These are phyloP conservation scores for Phthorimaea operculella DNA, from an alignment of 1,140 invertebrate species.

Conservation along the genomic window DNA sequence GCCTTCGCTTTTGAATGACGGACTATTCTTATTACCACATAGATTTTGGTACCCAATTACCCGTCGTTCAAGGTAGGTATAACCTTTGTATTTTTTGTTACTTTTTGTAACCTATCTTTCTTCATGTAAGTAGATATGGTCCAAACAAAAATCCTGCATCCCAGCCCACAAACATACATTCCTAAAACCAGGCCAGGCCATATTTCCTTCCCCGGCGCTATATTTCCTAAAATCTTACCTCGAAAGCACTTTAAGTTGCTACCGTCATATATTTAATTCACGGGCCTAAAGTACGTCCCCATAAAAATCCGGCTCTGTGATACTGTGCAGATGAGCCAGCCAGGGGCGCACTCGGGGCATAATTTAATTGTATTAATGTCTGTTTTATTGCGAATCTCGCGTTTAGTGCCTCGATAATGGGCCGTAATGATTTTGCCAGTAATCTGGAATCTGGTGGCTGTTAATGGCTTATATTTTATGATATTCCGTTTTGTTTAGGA, in stretches of 20 bases:
- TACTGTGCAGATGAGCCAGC: slow-evolving; percentile 58
- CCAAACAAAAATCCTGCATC: too few species aligned
- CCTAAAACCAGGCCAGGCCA: not conserved
- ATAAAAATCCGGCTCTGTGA: slow-evolving; percentile 62
- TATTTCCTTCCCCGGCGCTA: slow-evolving; percentile 17
- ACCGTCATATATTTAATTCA: slow-evolving; percentile 63
- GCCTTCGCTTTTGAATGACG: too few species aligned
- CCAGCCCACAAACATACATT: too few species aligned
- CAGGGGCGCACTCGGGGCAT: slow-evolving; percentile 50
- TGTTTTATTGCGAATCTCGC: slow-evolving; percentile 63
- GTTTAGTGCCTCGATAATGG: slow-evolving; percentile 55
- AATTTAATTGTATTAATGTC: slow-evolving; percentile 63
- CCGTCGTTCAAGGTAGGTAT: too few species aligned
- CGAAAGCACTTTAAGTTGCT: slow-evolving; percentile 55
- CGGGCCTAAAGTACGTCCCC: slow-evolving; percentile 49
- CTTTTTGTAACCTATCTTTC: too few species aligned
- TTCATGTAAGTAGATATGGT: too few species aligned
- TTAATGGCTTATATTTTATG: not conserved
- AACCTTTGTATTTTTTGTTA: too few species aligned
- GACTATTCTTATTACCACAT: too few species aligned
- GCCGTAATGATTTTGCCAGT: slow-evolving; percentile 42
- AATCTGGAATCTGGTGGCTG: slow-evolving; percentile 10
- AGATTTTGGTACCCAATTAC: too few species aligned
- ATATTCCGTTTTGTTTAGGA: not conserved
- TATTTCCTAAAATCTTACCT: slow-evolving; percentile 60